Base-by-base conservation (phyloP, 2,888 invertebrate species). In the Ochlodes sylvanus region DNA sequence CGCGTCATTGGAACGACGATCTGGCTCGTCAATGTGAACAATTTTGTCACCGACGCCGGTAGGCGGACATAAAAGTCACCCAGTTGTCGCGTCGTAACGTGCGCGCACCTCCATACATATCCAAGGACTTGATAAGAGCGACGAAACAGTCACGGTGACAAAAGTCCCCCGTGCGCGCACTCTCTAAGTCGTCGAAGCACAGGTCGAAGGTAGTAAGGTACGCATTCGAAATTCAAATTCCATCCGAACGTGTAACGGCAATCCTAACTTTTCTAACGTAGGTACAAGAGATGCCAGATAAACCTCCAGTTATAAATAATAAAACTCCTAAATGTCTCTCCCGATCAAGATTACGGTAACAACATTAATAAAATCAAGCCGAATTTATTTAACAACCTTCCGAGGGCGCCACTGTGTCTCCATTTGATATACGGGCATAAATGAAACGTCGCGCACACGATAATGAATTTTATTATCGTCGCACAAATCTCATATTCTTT, bases 291-390 rank as follows among this genome's bases (percentile, higher is more conserved):
- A 85, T 85, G 68, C 57, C 55, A 83, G 88, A 89, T 88, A 89
- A 87, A 75, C 72, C 71, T 72, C 69, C 71, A 75, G 85, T 82
- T 85, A 89, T 93, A 93, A 93, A 93, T 92, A 93, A 93, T 93
- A 92, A 86, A 85, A 83, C 79, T 84, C 84, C 79, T 90, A 90
- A 90, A 90, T 77, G 90, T 90, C 89, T 73, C 81, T 72, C 71
- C 71, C 75, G 86, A 91, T 92, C 90, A 85, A 90, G 92, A 92
- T 92, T 85, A 84, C 72, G 76, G 81, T 83, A 84, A 87, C 87
- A 85, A 87, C 92, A 90, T 92, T 89, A 91, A 92, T 92, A 92
- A 92, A 92, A 88, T 86, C 85, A 79, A 81, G 78, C 79, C 78
- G 82, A 83, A 91, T 90, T 88, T 89, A 83, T 87, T 85, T 86